phyloP scores from a whole-genome alignment of 2,797 vertebrate genomes.

The Bradypus variegatus region DNA sequence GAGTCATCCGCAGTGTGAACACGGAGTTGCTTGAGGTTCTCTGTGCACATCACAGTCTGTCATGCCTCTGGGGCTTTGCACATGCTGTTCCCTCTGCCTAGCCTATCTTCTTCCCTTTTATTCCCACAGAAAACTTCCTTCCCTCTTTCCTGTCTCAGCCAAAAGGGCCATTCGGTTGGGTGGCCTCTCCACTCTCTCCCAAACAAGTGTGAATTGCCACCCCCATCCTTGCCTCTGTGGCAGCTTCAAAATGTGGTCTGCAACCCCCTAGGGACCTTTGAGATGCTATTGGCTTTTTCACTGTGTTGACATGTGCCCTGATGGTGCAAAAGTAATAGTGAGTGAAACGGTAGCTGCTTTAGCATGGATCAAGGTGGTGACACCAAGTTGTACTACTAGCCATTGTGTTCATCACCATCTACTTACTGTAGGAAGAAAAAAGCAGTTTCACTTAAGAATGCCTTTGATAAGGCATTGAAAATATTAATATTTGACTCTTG shows the following conservation, averaged over 20 bases:
- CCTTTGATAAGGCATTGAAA: neutral
- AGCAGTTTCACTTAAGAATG: too few species aligned
- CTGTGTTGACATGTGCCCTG: neutral
- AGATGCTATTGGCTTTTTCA: neutral
- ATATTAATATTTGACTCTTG: neutral
- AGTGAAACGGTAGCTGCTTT: too few species aligned
- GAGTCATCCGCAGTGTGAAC: too few species aligned
- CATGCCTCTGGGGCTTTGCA: neutral
- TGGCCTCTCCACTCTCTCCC: neutral
- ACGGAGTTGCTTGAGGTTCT: neutral
- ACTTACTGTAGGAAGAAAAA: too few species aligned
- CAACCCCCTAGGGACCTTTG: neutral
- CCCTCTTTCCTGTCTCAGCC: neutral
- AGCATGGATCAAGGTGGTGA: too few species aligned
- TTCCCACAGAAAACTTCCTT: neutral
- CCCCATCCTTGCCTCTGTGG: neutral
- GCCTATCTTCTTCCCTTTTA: neutral
- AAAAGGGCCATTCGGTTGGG: neutral
- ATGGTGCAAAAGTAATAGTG: too few species aligned
- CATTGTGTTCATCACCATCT: too few species aligned
- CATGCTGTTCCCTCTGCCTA: neutral
- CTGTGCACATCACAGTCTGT: accelerated
- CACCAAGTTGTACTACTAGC: too few species aligned
- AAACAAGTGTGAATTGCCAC: neutral
- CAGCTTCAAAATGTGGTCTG: neutral